Conservation (phyloP, 2,888 invertebrate genomes). For the Monopis laevigella region DNA sequence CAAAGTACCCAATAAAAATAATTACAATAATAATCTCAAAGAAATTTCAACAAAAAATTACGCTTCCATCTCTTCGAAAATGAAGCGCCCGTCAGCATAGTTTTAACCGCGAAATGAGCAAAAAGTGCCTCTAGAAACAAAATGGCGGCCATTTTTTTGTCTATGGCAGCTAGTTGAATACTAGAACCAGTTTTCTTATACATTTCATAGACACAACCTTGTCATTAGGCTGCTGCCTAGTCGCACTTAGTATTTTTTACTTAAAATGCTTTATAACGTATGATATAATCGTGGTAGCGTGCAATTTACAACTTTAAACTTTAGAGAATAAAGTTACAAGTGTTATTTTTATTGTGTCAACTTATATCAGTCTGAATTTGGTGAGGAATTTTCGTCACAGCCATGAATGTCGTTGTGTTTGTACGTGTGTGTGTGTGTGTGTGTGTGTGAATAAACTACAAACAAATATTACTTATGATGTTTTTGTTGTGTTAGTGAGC, state of each 20-base stretch:
- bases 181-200: slow-evolving; percentile 41
- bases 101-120: slow-evolving; percentile 11
- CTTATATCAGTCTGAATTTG: slow-evolving; percentile 3
- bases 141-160: slow-evolving; percentile 46
- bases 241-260: slow-evolving; percentile 29
- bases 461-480: too few species aligned
- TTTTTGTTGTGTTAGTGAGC: not conserved
- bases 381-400: slow-evolving; percentile 9
- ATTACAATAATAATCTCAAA: too few species aligned
- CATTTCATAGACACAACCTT: slow-evolving; percentile 45
- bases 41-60: too few species aligned
- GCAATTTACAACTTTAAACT: slow-evolving; percentile 2
- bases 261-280: not conserved
- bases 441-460: slow-evolving; percentile 6
- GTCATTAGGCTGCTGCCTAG: slow-evolving; percentile 49
- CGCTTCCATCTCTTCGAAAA: too few species aligned
- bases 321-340: not conserved
- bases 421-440: not conserved
- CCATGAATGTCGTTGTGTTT: not conserved
- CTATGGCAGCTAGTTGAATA: slow-evolving; percentile 23
- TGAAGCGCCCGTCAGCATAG: not conserved
- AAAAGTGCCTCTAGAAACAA: slow-evolving; percentile 24
- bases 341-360: not conserved
- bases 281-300: not conserved
- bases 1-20: too few species aligned